Base-by-base conservation (phyloP, 2,113 vertebrate genomes). In the Catagonus wagneri region DNA sequence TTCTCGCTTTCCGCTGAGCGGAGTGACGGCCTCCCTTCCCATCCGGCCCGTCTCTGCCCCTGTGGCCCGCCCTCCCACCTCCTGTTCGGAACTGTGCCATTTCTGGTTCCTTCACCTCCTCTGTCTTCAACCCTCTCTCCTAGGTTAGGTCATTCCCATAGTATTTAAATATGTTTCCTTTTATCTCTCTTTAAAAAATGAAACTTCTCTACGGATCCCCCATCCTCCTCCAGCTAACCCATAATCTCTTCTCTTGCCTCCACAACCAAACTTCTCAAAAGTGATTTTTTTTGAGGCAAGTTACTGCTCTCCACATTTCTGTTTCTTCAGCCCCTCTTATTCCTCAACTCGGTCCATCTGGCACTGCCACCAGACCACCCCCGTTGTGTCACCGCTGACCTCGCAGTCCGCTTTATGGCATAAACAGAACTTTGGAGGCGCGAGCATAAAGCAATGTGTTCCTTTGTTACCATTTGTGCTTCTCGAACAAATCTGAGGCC, bases 21-120 rank as follows among this genome's bases (percentile, higher is more conserved):
- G 14, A 69, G 10, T 25, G 50, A 69, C 44, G 65, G 29, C 20
- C 23, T 79, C 22, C 4, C n/a, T 74, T 61, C 32, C 3, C n/a
- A 22, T 34, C 16, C 23, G 60, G 2, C 69, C 34, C 74, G 1
- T 27, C 3, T 61, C 29, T 50, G n/a, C 44, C 13, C 32, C 39
- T 10, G 9, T 4, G n/a, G 44, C 44, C 15, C 36, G 19, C 20
- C 36, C 29, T 3, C 23, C 2, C 5, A 8, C 7, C 29, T 16
- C 54, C 14, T 36, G 34, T 76, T 50, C 50, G 56, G 80, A 84
- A 61, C 36, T 60, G 17, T 72, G 44, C 66, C 32, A 6, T 23
- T 2, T 60, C 29, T 89, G 75, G 32, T 78, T 94, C 88, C 87
- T 83, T 69, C 52, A 32, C 54, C 36, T 68, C 90, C 76, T 90